Percentiles rank a stretch among this genome's conserved stretches.
Conservation (phyloP, 2,797 vertebrate genomes). For the Diplodus puntazzo region DNA sequence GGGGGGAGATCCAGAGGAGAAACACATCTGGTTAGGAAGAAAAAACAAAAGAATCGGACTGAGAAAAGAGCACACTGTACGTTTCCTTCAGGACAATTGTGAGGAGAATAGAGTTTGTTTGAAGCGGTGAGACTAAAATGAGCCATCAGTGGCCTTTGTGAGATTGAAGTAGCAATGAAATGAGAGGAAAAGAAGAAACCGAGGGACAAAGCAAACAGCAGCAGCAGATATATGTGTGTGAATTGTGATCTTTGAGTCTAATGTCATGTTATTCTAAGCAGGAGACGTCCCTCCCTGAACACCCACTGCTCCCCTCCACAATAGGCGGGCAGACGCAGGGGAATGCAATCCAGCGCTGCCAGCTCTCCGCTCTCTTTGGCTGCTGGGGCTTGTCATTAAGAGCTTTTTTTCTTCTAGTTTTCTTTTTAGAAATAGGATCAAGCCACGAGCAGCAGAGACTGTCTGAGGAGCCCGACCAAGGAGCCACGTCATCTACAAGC, state of each 20-base stretch:
- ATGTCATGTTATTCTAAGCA: slow-evolving; percentile 78
- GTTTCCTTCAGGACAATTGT: background rate
- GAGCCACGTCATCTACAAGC: slow-evolving; percentile 82
- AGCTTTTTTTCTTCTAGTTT: slow-evolving; percentile 50
- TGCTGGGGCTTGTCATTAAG: slow-evolving; percentile 79
- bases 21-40: slow-evolving; percentile 74
- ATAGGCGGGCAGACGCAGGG: slow-evolving; percentile 66
- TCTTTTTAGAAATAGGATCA: slow-evolving; percentile 69
- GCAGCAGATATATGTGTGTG: slow-evolving; percentile 7
- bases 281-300: slow-evolving; percentile 71
- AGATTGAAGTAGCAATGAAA: slow-evolving; percentile 4
- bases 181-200: background rate
- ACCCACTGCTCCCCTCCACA: slow-evolving; percentile 68
- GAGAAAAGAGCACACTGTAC: slow-evolving; percentile 35
- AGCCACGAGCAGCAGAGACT: slow-evolving; percentile 63
- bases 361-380: slow-evolving; percentile 70
- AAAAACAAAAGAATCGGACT: slow-evolving; percentile 47
- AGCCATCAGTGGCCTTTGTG: background rate
- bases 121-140: background rate
- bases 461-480: slow-evolving; percentile 39
- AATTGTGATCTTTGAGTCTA: slow-evolving; percentile 56
- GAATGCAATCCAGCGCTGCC: slow-evolving; percentile 59
- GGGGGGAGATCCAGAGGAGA: slow-evolving; percentile 75
- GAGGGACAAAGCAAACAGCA: background rate
- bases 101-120: background rate